phyloP scores from a whole-genome alignment of 2,113 vertebrate species.

The Seriola quinqueradiata region DNA sequence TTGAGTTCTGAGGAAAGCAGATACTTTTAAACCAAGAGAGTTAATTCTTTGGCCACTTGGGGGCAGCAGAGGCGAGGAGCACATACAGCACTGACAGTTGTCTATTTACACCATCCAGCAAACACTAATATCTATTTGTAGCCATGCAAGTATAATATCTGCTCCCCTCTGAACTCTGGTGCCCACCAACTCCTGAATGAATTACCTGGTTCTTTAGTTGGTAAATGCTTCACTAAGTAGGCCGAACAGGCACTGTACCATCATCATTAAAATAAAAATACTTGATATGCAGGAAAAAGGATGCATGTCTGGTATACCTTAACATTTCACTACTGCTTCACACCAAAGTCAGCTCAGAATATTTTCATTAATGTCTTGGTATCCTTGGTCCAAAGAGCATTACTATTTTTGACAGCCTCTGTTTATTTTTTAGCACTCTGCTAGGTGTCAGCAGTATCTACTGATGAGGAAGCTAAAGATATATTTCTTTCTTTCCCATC shows the following conservation, averaged over 20 bases:
- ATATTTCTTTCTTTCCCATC: not conserved
- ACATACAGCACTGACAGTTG: not conserved
- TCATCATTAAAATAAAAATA: not conserved
- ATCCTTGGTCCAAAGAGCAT: not conserved
- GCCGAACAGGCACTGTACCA: not conserved
- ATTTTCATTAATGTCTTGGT: not conserved
- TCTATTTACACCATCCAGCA: not conserved
- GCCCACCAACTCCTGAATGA: not conserved
- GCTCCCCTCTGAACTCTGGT: not conserved
- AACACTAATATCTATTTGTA: not conserved
- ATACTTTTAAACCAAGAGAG: not conserved
- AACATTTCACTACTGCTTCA: not conserved
- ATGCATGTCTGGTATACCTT: not conserved
- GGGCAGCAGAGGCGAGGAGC: not conserved
- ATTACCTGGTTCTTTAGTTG: not conserved
- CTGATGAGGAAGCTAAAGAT: not conserved
- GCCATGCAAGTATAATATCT: not conserved
- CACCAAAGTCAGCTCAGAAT: not conserved
- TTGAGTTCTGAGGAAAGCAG: not conserved
- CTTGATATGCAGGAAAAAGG: not conserved
- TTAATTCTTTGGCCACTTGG: not conserved
- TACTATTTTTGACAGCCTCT: not conserved
- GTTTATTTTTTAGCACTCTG: not conserved
- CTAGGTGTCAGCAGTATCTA: not conserved
- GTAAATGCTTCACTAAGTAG: not conserved